Evolutionary conservation across 2,888 invertebrate species (phyloP).

Genomic region (Mongoloraphidia duomilia): DNA sequence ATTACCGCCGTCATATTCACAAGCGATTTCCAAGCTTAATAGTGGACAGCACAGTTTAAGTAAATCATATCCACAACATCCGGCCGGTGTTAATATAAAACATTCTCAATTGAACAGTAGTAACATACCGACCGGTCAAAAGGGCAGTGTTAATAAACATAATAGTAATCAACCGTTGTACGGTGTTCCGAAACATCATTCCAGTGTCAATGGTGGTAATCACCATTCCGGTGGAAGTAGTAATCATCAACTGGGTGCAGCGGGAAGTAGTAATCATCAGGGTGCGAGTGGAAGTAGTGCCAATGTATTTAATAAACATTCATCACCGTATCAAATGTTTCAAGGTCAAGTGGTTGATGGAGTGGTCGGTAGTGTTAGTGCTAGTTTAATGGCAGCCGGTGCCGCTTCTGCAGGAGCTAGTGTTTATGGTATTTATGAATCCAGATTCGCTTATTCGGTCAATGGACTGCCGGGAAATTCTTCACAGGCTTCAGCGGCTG

Average conservation of each 20-base stretch:
- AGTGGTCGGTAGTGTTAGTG: conserved; percentile 19
- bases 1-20: too few relatives aligned
- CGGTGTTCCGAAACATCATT: background rate
- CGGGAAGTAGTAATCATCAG: too few relatives aligned
- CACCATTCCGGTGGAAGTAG: too few relatives aligned
- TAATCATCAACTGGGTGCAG: too few relatives aligned
- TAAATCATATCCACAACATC: too few relatives aligned
- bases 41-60: too few relatives aligned
- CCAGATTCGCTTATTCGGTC: conserved; percentile 38
- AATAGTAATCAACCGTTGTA: too few relatives aligned
- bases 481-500: conserved; percentile 40
- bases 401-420: conserved; percentile 14
- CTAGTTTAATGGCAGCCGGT: conserved; percentile 19
- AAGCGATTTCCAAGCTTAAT: too few relatives aligned
- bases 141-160: too few relatives aligned
- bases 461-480: conserved; percentile 35
- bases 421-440: conserved; percentile 31
- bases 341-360: conserved; percentile 19
- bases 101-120: too few relatives aligned
- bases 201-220: background rate
- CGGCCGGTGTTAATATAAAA: too few relatives aligned
- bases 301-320: background rate
- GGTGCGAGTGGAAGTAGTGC: background rate
- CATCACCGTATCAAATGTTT: conserved; percentile 16
- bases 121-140: too few relatives aligned